Conservation (phyloP, 2,797 vertebrate species). For the Bovichtus variegatus region DNA sequence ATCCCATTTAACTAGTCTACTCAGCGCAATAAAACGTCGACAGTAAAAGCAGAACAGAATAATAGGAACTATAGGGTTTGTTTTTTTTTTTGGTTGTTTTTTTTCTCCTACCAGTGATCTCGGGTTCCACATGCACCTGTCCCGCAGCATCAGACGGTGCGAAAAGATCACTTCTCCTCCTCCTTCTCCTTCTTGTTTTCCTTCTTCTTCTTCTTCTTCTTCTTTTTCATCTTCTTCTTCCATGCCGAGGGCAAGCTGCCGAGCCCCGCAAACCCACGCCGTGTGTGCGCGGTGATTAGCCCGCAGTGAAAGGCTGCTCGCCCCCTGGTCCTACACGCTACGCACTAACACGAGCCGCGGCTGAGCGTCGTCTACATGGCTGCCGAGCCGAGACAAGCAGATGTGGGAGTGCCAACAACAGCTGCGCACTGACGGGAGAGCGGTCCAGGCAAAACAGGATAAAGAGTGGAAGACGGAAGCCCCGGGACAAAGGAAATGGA, state of each 20-base stretch:
- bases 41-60: neutral
- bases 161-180: constrained; percentile 11
- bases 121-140: constrained; percentile 43
- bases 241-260: neutral
- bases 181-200: too few relatives aligned
- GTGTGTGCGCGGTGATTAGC: constrained; percentile 5
- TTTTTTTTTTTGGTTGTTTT: neutral
- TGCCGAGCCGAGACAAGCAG: constrained; percentile 58
- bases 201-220: neutral
- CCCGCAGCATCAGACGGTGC: constrained; percentile 44
- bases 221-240: neutral
- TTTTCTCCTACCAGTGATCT: constrained; percentile 43
- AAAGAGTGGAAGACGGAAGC: constrained; percentile 58
- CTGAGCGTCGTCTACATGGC: constrained; percentile 48
- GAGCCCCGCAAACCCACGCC: neutral
- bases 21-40: neutral
- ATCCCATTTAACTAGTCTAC: neutral
- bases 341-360: constrained; percentile 32
- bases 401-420: constrained; percentile 72
- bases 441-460: constrained; percentile 29
- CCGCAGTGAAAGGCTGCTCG: constrained; percentile 13
- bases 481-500: constrained; percentile 62
- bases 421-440: constrained; percentile 69
- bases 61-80: accelerated
- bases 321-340: constrained; percentile 4